Percentiles rank a stretch among this genome's conserved stretches.
These are phyloP conservation scores for Lysandra bellargus DNA, from an alignment of 2,888 invertebrate species.

Conservation along the genomic window DNA sequence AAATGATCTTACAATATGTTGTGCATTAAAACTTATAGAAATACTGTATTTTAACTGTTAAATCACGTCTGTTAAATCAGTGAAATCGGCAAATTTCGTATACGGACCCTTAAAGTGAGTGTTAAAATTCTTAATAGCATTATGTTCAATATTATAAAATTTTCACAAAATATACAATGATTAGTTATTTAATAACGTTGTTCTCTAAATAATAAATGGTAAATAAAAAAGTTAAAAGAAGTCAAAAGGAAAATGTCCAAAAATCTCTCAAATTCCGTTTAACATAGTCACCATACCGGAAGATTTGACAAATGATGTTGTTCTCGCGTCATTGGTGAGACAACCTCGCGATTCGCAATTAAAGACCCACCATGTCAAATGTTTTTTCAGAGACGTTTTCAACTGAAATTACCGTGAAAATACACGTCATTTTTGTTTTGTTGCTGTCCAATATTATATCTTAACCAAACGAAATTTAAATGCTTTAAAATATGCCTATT, in stretches of 20 bases:
- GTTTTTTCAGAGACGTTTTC: not conserved
- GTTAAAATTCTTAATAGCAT: not conserved
- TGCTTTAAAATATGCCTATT: no score
- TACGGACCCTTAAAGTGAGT: no score
- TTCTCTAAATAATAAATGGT: no score
- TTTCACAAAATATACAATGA: no score
- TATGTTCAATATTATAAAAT: not conserved
- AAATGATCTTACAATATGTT: no score
- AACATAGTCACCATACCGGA: conserved; percentile 63
- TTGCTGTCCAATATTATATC: not conserved
- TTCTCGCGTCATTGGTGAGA: conserved; percentile 71
- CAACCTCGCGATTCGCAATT: conserved; percentile 56
- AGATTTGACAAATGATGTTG: conserved; percentile 70
- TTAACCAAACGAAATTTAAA: no score
- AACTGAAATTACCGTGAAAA: conserved; percentile 6
- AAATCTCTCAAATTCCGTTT: conserved; percentile 29
- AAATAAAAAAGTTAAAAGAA: not conserved
- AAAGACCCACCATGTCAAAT: conserved; percentile 52
- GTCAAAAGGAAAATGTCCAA: not conserved
- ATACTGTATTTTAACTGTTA: no score
- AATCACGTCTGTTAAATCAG: no score
- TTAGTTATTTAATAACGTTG: no score
- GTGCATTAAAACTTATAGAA: no score
- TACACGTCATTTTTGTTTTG: not conserved
- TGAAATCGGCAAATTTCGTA: no score